A percentile compares a stretch with the other conserved stretches of the same genome.
Conservation (phyloP, 2,888 invertebrate genomes). For the Bugulina stolonifera region DNA sequence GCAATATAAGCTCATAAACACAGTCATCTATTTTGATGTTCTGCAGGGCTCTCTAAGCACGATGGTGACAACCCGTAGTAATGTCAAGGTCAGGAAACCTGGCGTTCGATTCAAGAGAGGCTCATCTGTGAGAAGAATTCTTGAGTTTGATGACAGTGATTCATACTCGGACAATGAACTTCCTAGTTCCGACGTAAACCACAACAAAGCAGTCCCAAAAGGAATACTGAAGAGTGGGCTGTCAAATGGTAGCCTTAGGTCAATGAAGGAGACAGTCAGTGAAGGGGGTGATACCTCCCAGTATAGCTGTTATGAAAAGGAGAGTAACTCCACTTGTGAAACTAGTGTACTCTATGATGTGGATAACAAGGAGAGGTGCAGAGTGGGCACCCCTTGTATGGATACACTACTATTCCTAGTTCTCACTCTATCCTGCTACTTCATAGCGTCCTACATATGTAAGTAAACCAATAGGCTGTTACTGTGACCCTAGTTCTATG, state of each 20-base stretch:
- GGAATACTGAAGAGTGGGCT: neutral
- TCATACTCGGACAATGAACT: neutral
- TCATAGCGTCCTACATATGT: neutral
- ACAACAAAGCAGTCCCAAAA: neutral
- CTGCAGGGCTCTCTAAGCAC: neutral
- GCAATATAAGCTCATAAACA: too few relatives aligned
- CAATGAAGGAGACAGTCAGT: neutral
- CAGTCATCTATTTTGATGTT: too few relatives aligned
- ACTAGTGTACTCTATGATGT: neutral
- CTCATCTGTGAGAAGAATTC: neutral
- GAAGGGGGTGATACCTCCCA: neutral
- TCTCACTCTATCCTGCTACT: neutral
- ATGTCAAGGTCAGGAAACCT: neutral
- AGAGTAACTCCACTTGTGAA: too few relatives aligned
- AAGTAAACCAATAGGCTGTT: conserved; percentile 5
- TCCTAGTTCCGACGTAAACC: neutral
- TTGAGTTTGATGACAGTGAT: conserved; percentile 12
- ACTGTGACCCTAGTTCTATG: too few relatives aligned
- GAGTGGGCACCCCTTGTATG: neutral
- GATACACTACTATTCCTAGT: neutral
- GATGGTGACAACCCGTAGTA: conserved; percentile 1
- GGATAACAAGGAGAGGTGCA: neutral
- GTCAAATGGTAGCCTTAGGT: neutral
- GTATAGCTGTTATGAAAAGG: too few relatives aligned
- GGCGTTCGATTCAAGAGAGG: conserved; percentile 11